Percentiles rank a stretch among this genome's conserved stretches.
These are phyloP conservation scores for Acrocephalus kingi DNA, from an alignment of 2,113 vertebrate genomes.

Conservation along the genomic window DNA sequence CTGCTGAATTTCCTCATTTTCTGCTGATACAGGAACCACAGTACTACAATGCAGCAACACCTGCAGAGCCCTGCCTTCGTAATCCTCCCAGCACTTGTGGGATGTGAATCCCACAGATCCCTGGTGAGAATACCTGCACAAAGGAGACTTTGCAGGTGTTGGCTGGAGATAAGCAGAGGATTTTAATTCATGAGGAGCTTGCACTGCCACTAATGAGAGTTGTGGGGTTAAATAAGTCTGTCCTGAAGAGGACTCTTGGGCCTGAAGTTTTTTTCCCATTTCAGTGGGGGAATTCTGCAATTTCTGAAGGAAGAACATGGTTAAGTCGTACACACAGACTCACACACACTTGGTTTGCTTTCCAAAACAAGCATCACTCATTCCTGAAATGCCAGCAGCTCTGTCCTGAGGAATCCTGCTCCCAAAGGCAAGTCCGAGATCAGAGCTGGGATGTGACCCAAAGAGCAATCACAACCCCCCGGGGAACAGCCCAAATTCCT, in stretches of 20 bases:
- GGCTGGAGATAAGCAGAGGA: neutral
- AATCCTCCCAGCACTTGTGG: neutral
- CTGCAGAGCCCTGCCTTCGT: neutral
- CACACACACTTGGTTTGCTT: neutral
- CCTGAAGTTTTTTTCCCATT: neutral
- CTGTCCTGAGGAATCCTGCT: conserved; percentile 8
- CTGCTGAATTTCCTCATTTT: neutral
- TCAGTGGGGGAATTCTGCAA: neutral
- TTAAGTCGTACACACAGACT: neutral
- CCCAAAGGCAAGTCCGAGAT: conserved; percentile 8
- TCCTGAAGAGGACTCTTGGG: neutral
- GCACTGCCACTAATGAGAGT: neutral
- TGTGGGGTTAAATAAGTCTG: neutral
- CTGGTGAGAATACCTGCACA: neutral
- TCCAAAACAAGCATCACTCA: neutral
- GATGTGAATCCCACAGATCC: rapidly evolving
- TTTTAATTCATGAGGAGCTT: neutral
- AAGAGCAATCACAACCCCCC: neutral
- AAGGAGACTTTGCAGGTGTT: neutral
- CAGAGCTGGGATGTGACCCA: conserved; percentile 40
- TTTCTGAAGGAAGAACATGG: neutral
- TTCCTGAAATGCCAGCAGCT: conserved; percentile 48
- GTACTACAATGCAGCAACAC: rapidly evolving
- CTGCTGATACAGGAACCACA: neutral
- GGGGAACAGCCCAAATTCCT: conserved; percentile 21